Evolutionary conservation across 1,140 invertebrate species (phyloP).

Genomic region (Lethrus apterus): DNA sequence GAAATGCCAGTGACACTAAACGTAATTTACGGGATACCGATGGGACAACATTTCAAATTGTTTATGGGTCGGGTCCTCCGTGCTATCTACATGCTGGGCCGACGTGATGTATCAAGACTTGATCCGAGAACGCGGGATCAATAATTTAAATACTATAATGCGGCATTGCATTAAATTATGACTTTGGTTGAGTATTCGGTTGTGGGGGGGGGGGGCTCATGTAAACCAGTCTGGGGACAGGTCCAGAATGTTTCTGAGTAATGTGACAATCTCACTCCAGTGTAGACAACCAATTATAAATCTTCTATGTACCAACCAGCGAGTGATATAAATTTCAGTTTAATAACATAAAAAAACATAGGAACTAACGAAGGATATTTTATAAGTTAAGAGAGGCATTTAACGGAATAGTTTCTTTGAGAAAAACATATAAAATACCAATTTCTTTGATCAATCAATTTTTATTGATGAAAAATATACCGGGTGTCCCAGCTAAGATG

Average conservation of each 20-base stretch:
- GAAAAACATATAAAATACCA: too few species aligned
- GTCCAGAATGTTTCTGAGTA: slow-evolving; percentile 9
- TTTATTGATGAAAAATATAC: too few species aligned
- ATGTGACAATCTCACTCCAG: too few species aligned
- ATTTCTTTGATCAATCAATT: too few species aligned
- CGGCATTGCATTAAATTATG: slow-evolving; percentile 21
- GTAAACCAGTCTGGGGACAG: slow-evolving; percentile 15
- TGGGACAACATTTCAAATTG: slow-evolving; percentile 21
- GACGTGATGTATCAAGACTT: slow-evolving; percentile 25
- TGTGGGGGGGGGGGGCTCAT: slow-evolving; percentile 13
- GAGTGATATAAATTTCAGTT: too few species aligned
- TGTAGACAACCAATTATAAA: too few species aligned
- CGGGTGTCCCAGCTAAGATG: too few species aligned
- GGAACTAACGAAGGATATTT: too few species aligned
- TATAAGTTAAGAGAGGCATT: too few species aligned
- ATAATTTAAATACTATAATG: slow-evolving; percentile 28
- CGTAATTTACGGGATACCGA: slow-evolving; percentile 19
- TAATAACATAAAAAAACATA: too few species aligned
- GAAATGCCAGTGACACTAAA: slow-evolving; percentile 20
- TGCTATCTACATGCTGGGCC: slow-evolving; percentile 23
- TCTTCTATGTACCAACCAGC: too few species aligned
- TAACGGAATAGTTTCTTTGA: too few species aligned
- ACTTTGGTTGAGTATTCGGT: slow-evolving; percentile 11
- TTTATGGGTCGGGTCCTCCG: slow-evolving; percentile 22
- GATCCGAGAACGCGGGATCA: slow-evolving; percentile 17